Conservation (phyloP, 2,888 invertebrate species). For the Lepidocyrtinus sp. region DNA sequence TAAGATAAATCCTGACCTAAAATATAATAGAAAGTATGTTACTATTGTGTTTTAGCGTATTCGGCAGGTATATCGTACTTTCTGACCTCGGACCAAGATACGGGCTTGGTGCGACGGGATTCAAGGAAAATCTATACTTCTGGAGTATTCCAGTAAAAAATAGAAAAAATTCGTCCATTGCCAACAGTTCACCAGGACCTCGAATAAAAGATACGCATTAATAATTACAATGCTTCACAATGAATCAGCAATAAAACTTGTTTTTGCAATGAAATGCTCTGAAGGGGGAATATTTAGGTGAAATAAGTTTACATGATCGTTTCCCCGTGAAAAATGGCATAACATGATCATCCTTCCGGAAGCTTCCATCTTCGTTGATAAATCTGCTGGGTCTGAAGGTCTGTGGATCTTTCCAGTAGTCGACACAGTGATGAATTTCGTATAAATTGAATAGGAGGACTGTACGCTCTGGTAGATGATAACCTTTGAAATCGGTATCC, state of each 20-base stretch:
- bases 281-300: neutral
- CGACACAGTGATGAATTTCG: constrained; percentile 58
- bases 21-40: no score
- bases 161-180: constrained; percentile 65
- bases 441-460: constrained; percentile 65
- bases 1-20: constrained; percentile 66
- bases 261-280: neutral
- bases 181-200: constrained; percentile 65
- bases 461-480: constrained; percentile 62
- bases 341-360: constrained; percentile 68
- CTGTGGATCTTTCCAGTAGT: constrained; percentile 66
- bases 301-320: constrained; percentile 59
- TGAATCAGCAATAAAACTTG: neutral
- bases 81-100: constrained; percentile 65
- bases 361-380: constrained; percentile 53
- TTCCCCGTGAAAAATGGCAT: constrained; percentile 70
- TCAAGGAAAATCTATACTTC: constrained; percentile 64
- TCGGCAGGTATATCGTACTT: no score
- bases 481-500: constrained; percentile 63
- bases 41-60: no score
- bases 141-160: constrained; percentile 68
- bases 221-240: neutral
- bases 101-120: constrained; percentile 60
- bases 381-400: constrained; percentile 64
- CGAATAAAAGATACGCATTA: neutral